Evolutionary conservation across 1,140 invertebrate genomes (phyloP).

Genomic region (Lycorma delicatula): DNA sequence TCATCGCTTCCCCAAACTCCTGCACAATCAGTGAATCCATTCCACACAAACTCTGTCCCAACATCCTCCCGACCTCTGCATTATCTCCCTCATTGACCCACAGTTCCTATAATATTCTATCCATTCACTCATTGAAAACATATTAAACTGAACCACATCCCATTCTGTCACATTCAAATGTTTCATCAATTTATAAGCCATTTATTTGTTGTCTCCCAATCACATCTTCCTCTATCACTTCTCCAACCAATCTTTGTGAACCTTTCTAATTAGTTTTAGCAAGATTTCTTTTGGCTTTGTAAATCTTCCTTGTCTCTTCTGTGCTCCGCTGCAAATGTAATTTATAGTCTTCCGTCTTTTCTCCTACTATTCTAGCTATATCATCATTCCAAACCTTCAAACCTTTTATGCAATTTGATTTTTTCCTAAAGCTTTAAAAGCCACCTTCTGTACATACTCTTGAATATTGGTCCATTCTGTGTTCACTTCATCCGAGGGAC

Average conservation of each 20-base stretch:
- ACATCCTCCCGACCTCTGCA: too few species aligned
- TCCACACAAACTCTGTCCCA: background rate
- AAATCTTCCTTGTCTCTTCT: background rate
- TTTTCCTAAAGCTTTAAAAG: background rate
- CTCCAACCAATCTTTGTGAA: background rate
- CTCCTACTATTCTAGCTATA: background rate
- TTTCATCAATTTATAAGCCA: background rate
- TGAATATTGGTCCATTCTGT: constrained; percentile 2
- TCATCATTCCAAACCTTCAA: background rate
- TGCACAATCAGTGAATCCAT: background rate
- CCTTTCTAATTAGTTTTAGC: background rate
- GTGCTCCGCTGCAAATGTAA: background rate
- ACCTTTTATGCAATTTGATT: background rate
- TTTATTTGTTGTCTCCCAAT: background rate
- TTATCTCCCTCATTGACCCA: background rate
- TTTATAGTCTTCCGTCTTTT: background rate
- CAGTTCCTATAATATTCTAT: background rate
- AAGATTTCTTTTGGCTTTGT: background rate
- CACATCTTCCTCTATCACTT: background rate
- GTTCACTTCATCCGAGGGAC: background rate
- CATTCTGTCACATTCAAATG: background rate
- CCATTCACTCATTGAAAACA: background rate
- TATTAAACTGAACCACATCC: background rate
- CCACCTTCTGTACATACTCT: background rate
- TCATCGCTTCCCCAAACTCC: background rate